These are phyloP conservation scores for Polylopha cassiicola DNA, from an alignment of 2,888 invertebrate species.

Conservation along the genomic window DNA sequence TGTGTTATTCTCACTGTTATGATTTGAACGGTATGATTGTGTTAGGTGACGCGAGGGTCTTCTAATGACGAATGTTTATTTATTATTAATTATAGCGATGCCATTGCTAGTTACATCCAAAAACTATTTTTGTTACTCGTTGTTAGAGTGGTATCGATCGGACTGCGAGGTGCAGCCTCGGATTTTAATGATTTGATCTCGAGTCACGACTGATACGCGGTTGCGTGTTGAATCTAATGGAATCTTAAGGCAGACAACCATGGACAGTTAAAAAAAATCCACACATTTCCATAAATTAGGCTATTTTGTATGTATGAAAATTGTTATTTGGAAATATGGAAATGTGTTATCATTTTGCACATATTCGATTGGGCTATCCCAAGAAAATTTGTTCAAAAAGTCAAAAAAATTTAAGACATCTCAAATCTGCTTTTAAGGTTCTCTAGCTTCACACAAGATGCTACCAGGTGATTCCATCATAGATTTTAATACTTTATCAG, in stretches of 20 bases:
- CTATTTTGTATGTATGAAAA: no score
- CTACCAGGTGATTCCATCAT: conserved; percentile 54
- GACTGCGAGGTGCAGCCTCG: conserved; percentile 17
- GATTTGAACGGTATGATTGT: conserved; percentile 17
- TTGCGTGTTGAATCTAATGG: conserved; percentile 30
- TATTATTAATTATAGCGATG: conserved; percentile 31
- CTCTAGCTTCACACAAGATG: conserved; percentile 23
- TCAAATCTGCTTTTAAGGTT: no score
- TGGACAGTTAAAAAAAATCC: no score
- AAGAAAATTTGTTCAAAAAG: no score
- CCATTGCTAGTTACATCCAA: conserved; percentile 41
- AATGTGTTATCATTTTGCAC: no score
- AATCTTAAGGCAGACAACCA: conserved; percentile 15
- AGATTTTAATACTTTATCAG: conserved; percentile 64
- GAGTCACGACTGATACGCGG: conserved; percentile 50
- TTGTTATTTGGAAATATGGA: no score
- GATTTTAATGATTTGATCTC: conserved; percentile 50
- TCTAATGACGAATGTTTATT: conserved; percentile 22
- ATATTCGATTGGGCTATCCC: no score
- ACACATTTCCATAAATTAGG: no score
- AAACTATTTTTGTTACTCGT: conserved; percentile 40
- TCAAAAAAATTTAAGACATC: no score
- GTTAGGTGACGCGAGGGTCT: conserved; percentile 11
- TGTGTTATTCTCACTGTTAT: conserved; percentile 21
- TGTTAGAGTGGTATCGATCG: conserved; percentile 39